These are phyloP conservation scores for Sylvilagus floridanus DNA, from an alignment of 2,797 vertebrate species.

Conservation along the genomic window DNA sequence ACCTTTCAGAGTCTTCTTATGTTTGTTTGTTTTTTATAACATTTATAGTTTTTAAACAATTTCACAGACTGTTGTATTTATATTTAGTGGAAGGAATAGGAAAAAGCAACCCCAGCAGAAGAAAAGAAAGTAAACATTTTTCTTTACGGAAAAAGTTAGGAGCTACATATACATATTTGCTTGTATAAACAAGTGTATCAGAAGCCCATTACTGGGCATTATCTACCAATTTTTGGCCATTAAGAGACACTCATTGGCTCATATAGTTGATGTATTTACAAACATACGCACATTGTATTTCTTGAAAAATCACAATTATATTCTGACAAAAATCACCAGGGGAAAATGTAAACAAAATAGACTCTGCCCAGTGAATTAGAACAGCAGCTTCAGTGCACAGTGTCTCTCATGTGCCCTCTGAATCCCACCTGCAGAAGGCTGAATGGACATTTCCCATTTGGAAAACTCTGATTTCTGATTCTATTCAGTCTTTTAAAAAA, in stretches of 20 bases:
- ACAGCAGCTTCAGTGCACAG: not conserved
- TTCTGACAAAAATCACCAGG: not conserved
- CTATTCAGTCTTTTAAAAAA: not conserved
- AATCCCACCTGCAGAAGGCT: constrained; percentile 39
- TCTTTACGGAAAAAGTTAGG: not conserved
- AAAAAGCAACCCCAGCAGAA: not conserved
- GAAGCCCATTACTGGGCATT: not conserved
- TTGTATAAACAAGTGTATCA: not conserved
- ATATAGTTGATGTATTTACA: constrained; percentile 36
- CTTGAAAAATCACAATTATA: constrained; percentile 62
- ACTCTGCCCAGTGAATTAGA: constrained; percentile 61
- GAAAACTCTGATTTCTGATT: constrained; percentile 60
- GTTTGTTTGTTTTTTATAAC: constrained; percentile 1
- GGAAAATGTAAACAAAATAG: constrained; percentile 44
- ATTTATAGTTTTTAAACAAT: no score
- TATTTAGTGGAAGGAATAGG: not conserved
- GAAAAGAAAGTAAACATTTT: not conserved
- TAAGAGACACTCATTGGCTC: not conserved
- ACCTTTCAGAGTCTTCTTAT: not conserved
- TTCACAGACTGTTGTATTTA: not conserved
- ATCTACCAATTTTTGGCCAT: not conserved
- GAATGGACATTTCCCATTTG: constrained; percentile 58
- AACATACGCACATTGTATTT: not conserved
- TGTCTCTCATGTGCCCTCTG: constrained; percentile 35
- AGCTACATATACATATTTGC: not conserved